These are phyloP conservation scores for Catharus fuscescens DNA, from an alignment of 2,113 vertebrate genomes.

Conservation along the genomic window DNA sequence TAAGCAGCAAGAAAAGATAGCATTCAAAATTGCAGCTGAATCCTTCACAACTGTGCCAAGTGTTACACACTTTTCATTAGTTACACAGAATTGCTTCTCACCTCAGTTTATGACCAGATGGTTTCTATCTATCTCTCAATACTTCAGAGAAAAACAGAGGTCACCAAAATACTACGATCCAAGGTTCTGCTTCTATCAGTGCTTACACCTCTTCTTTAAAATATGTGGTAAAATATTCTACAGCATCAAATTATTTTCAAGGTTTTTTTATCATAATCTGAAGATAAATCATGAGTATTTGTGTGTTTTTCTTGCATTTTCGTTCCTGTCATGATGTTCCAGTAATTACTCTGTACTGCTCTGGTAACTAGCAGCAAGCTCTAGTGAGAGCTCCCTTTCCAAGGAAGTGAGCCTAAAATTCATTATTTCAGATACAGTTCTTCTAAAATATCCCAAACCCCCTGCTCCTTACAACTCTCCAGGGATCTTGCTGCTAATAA, in stretches of 20 bases:
- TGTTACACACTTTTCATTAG: background rate
- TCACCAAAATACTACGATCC: background rate
- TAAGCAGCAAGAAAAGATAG: background rate
- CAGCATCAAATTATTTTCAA: background rate
- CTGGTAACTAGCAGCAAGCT: background rate
- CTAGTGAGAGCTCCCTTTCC: background rate
- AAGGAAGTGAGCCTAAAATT: background rate
- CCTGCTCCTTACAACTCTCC: background rate
- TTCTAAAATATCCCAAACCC: background rate
- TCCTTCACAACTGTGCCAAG: background rate
- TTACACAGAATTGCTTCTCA: background rate
- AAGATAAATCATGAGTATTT: background rate
- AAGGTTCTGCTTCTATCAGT: background rate
- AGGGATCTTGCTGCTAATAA: background rate
- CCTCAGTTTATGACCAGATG: background rate
- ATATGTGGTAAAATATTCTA: background rate
- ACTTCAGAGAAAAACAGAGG: background rate
- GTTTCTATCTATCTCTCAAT: background rate
- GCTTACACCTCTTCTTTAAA: background rate
- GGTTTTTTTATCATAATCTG: background rate
- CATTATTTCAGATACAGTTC: background rate
- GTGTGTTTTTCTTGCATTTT: background rate
- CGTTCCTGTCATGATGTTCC: background rate
- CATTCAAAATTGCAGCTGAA: background rate
- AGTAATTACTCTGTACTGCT: background rate